Conservation (phyloP, 2,113 vertebrate species). For the Passer domesticus region DNA sequence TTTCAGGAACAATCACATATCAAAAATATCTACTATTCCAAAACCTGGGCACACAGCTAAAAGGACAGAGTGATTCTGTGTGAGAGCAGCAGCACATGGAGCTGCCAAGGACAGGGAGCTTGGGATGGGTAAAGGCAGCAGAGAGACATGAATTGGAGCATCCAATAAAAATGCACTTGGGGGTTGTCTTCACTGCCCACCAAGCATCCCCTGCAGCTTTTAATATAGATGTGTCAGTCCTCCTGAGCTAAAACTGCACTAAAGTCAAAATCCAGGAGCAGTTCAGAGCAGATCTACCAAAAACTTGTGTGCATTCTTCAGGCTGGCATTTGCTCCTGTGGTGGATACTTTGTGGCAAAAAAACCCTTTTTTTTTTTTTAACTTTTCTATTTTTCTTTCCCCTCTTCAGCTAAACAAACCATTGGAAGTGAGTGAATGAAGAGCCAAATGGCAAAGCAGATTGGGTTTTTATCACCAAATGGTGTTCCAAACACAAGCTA, state of each 20-base stretch:
- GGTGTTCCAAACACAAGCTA: conserved; percentile 15
- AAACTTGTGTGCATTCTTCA: not conserved
- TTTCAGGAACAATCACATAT: not conserved
- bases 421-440: not conserved
- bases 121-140: not conserved
- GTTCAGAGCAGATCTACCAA: not conserved
- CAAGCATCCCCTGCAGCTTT: not conserved
- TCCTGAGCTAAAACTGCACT: not conserved
- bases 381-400: too few relatives aligned
- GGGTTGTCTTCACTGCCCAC: not conserved
- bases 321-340: fast-evolving
- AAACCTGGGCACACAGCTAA: not conserved
- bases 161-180: not conserved
- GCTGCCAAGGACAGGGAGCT: not conserved
- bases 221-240: not conserved
- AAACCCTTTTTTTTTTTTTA: not conserved
- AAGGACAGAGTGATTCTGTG: not conserved
- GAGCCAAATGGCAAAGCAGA: conserved; percentile 61
- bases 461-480: conserved; percentile 40
- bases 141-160: not conserved
- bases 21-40: not conserved
- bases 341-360: not conserved
- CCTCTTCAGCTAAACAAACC: not conserved
- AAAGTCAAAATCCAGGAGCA: not conserved
- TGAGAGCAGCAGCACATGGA: not conserved